These are phyloP conservation scores for Reinhardtius hippoglossoides DNA, from an alignment of 2,113 vertebrate species.

Conservation along the genomic window DNA sequence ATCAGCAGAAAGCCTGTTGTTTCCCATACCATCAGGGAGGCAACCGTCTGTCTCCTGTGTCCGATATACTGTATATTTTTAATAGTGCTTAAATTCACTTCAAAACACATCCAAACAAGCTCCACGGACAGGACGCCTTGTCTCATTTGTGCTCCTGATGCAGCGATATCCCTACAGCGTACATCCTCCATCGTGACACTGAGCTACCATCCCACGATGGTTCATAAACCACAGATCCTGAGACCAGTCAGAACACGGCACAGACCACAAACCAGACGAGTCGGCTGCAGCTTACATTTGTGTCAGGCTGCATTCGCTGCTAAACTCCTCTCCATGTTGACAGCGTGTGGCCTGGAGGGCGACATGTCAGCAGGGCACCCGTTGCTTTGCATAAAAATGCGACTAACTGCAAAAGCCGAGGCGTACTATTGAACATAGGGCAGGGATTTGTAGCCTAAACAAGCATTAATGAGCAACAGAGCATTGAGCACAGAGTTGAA, in stretches of 20 bases:
- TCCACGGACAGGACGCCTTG: constrained; percentile 1
- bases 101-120: neutral
- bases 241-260: constrained; percentile 22
- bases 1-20: no score
- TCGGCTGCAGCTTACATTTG: constrained; percentile 47
- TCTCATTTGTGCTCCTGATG: neutral
- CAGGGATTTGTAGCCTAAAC: constrained; percentile 5
- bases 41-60: no score
- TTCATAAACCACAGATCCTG: constrained; percentile 18
- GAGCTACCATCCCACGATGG: neutral
- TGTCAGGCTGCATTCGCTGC: constrained; percentile 42
- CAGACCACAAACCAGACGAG: constrained; percentile 25
- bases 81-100: no score
- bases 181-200: constrained; percentile 1
- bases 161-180: neutral
- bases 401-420: constrained; percentile 37
- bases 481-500: constrained; percentile 37
- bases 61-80: no score
- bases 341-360: constrained; percentile 67
- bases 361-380: constrained; percentile 64
- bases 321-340: constrained; percentile 22
- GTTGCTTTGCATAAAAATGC: constrained; percentile 54
- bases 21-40: no score
- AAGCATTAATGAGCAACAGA: constrained; percentile 30
- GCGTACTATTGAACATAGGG: constrained; percentile 8